A percentile compares a stretch with the other conserved stretches of the same genome.
phyloP scores from a whole-genome alignment of 2,888 invertebrate species.

The Agrypnus murinus region DNA sequence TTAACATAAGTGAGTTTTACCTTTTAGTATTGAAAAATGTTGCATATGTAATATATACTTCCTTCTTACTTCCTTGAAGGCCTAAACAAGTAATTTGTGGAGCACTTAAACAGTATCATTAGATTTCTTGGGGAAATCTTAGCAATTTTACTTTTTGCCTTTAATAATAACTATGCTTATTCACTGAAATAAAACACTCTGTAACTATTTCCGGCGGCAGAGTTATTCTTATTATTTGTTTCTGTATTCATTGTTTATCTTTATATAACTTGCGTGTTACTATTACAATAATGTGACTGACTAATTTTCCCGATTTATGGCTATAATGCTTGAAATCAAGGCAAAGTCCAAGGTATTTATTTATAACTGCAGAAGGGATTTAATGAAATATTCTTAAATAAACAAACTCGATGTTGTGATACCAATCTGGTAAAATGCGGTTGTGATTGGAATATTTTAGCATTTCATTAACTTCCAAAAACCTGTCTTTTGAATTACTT shows the following conservation, averaged over 20 bases:
- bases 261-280: constrained; percentile 16
- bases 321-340: not conserved
- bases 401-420: not conserved
- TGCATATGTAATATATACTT: no score
- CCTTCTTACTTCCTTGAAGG: no score
- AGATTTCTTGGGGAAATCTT: constrained; percentile 1
- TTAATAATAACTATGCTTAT: constrained; percentile 1
- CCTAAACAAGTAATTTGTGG: no score
- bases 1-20: no score
- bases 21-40: no score
- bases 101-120: constrained; percentile 3
- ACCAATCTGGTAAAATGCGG: constrained; percentile 10
- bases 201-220: constrained; percentile 18
- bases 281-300: not conserved
- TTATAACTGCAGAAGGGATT: not conserved
- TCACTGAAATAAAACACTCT: constrained; percentile 2
- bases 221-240: constrained; percentile 4
- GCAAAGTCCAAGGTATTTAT: constrained; percentile 1
- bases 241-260: not conserved
- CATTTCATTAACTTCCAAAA: constrained; percentile 13
- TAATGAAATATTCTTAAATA: not conserved
- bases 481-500: constrained; percentile 4
- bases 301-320: constrained; percentile 9
- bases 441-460: constrained; percentile 18
- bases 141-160: not conserved